Percentiles rank a stretch among this genome's conserved stretches.
phyloP scores from a whole-genome alignment of 2,888 invertebrate genomes.

The Chrysolina americana region DNA sequence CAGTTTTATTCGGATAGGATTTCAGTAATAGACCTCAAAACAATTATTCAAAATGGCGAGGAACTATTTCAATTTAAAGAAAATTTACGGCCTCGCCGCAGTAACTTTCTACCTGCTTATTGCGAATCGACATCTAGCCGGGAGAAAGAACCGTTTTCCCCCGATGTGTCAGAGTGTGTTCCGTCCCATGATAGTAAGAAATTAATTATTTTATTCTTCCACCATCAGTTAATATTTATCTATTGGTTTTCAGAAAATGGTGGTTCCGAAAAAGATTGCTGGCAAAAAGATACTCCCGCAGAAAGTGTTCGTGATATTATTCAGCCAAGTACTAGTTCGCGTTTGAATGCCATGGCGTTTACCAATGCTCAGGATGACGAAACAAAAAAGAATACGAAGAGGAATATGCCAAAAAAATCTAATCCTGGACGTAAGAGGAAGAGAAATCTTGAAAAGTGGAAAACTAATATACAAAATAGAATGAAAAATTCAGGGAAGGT shows the following conservation, averaged over 20 bases:
- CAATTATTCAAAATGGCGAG: conserved; percentile 21
- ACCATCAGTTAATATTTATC: conserved; percentile 11
- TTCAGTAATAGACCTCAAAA: conserved; percentile 26
- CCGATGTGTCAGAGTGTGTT: conserved; percentile 30
- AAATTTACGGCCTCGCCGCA: conserved; percentile 23
- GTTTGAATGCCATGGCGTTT: conserved; percentile 9
- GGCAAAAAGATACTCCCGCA: conserved; percentile 18
- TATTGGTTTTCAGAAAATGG: conserved; percentile 29
- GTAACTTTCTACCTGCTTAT: conserved; percentile 27
- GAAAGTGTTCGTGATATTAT: conserved; percentile 27
- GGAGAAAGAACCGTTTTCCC: conserved; percentile 31
- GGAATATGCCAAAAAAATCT: conserved; percentile 14
- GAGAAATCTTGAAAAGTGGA: conserved; percentile 18
- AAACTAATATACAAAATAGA: conserved; percentile 22
- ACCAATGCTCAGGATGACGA: conserved; percentile 19
- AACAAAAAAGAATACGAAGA: conserved; percentile 12
- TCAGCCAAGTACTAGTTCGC: conserved; percentile 25
- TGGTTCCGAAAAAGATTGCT: conserved; percentile 22
- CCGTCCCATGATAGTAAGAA: conserved; percentile 26
- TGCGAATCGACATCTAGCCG: conserved; percentile 12
- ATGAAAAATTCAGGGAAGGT: conserved; percentile 23
- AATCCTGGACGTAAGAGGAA: conserved; percentile 19
- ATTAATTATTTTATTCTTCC: conserved; percentile 27
- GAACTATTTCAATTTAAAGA: conserved; percentile 29
- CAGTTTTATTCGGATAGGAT: conserved; percentile 20